Percentiles rank a stretch among this genome's conserved stretches.
Conservation (phyloP, 2,113 vertebrate genomes). For the Anguilla japonica region DNA sequence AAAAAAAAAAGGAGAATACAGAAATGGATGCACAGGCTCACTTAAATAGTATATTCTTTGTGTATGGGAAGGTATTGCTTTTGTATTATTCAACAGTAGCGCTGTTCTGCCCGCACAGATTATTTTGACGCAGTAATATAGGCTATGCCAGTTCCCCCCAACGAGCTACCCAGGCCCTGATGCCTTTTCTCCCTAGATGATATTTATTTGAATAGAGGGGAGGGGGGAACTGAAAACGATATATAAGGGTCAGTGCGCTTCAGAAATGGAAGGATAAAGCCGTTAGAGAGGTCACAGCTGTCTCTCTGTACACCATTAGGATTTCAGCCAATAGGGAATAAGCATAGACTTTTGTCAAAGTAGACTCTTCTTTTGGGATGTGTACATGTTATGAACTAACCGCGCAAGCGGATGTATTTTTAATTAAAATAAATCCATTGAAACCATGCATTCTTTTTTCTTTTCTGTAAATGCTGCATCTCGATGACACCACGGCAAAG, state of each 20-base stretch:
- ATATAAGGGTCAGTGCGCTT: background rate
- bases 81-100: constrained; percentile 19
- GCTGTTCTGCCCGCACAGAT: background rate
- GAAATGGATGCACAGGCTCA: constrained; percentile 8
- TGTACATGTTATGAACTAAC: constrained; percentile 27
- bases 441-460: constrained; percentile 4
- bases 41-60: background rate
- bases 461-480: background rate
- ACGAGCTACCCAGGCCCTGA: background rate
- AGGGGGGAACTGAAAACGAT: background rate
- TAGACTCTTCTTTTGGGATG: background rate
- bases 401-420: constrained; percentile 37
- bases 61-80: constrained; percentile 7
- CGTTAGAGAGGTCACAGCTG: background rate
- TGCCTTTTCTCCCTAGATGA: constrained; percentile 1
- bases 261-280: background rate
- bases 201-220: constrained; percentile 13
- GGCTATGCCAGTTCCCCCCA: background rate
- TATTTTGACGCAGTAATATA: constrained; percentile 16
- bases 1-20: background rate
- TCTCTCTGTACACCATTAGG: background rate
- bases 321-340: constrained; percentile 3
- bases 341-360: background rate
- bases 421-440: constrained; percentile 48
- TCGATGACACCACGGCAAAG: background rate